Base-by-base conservation (phyloP, 2,113 vertebrate species). In the Dolichotis patagonum region DNA sequence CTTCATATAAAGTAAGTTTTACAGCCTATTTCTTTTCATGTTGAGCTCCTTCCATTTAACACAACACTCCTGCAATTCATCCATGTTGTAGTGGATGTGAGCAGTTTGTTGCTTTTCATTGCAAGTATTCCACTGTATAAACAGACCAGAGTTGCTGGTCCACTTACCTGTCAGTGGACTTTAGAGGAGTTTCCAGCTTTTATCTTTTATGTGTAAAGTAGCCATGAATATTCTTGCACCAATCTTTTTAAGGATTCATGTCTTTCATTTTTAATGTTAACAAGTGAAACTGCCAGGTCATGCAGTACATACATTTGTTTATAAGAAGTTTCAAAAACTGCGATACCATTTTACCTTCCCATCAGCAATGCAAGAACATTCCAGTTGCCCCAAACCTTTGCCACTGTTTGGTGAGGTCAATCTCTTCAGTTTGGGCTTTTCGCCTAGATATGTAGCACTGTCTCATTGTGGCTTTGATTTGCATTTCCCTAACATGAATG, bases 241-340 rank as follows among this genome's bases (percentile, higher is more conserved):
- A 17, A 77, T 35, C 13, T 90, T 90, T 91, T 75, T n/a, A 83
- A 89, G 52, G 43, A 81, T 52, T 26, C 38, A 32, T 19, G 26
- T 35, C 77, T 85, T 62, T 69, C 80, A 62, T 90, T 90, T 96
- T 90, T 86, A 82, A 87, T 75, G 67, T 22, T 54, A 77, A 58
- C 58, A 77, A 62, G 65, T 62, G 24, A 35, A 91, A 89, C 14
- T 56, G 35, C 2, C 63, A 56, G 43, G 19, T 81, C 22, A 73
- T 63, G 17, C 2, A 54, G 30, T 63, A 86, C 83, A 30, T 78
- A 16, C 41, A n/a, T 54, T 24, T 38, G 22, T 77, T 78, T 67
- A n/a, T 75, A 88, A 46, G 63, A 75, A 67, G 46, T 87, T 82
- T 87, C 20, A n/a, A 41, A 75, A 91, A 77, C 52, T n/a, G 5